Percentiles rank a stretch among this genome's conserved stretches.
phyloP scores from a whole-genome alignment of 2,888 invertebrate genomes.

The Orthonevra nobilis region DNA sequence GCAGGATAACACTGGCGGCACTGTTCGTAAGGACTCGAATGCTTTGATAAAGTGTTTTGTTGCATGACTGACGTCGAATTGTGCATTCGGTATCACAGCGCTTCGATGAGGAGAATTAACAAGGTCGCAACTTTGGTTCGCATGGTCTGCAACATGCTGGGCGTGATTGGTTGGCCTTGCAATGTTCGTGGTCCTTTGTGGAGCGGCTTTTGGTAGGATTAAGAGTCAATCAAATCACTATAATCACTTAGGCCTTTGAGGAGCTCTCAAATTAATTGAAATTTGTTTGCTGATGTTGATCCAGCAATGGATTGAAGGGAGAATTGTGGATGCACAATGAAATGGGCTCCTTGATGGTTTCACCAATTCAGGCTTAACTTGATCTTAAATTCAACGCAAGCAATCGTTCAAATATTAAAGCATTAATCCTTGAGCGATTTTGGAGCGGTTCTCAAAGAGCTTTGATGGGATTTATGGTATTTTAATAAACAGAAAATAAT shows the following conservation, averaged over 20 bases:
- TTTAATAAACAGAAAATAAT: too few relatives aligned
- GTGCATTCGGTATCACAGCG: slow-evolving; percentile 8
- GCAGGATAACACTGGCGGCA: neutral
- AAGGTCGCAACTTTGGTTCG: neutral
- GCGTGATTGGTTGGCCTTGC: neutral
- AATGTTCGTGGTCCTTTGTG: slow-evolving; percentile 1
- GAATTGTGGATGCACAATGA: too few relatives aligned
- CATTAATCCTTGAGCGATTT: too few relatives aligned
- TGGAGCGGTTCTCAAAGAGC: too few relatives aligned
- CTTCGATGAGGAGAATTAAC: too few relatives aligned
- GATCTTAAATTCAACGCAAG: too few relatives aligned
- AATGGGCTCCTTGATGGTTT: too few relatives aligned
- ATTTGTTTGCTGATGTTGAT: slow-evolving; percentile 16
- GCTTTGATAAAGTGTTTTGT: slow-evolving; percentile 48
- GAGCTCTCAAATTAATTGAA: slow-evolving; percentile 43
- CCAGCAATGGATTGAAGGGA: neutral
- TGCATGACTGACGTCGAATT: slow-evolving; percentile 38
- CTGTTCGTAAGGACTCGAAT: neutral
- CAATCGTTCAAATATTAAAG: too few relatives aligned
- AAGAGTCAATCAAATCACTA: slow-evolving; percentile 16
- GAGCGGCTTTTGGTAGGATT: neutral
- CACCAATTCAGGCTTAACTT: too few relatives aligned
- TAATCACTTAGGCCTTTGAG: slow-evolving; percentile 23
- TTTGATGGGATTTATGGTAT: too few relatives aligned
- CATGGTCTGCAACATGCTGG: neutral